Percentiles rank a stretch among this genome's conserved stretches.
These are phyloP conservation scores for Platyscapa corneri DNA, from an alignment of 1,140 invertebrate species.

Conservation along the genomic window DNA sequence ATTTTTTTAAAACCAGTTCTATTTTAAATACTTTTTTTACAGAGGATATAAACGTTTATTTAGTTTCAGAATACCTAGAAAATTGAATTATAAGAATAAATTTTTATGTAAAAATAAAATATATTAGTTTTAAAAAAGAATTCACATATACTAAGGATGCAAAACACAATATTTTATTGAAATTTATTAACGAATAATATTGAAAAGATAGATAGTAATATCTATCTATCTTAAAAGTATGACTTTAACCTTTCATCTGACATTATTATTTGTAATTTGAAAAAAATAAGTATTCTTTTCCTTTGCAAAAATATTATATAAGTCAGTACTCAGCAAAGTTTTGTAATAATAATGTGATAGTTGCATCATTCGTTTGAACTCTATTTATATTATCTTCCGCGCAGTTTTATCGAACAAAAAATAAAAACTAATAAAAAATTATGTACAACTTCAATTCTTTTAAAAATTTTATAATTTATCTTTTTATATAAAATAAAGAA, in stretches of 20 bases:
- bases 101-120: too few species aligned
- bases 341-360: conserved; percentile 30
- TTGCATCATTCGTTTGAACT: neutral
- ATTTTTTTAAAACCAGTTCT: too few species aligned
- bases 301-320: neutral
- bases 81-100: too few species aligned
- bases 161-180: neutral
- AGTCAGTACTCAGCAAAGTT: neutral
- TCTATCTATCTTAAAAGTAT: conserved; percentile 14
- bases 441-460: neutral
- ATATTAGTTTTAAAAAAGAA: too few species aligned
- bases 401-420: neutral
- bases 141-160: neutral
- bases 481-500: too few species aligned
- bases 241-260: neutral
- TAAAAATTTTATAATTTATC: too few species aligned
- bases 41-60: too few species aligned
- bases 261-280: neutral
- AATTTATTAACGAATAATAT: neutral
- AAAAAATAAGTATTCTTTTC: neutral
- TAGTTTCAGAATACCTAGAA: too few species aligned
- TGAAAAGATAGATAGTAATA: neutral
- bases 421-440: conserved; percentile 1
- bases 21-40: too few species aligned
- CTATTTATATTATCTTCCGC: neutral